Conservation (phyloP, 2,113 vertebrate genomes). For the Mormoops blainvillei region DNA sequence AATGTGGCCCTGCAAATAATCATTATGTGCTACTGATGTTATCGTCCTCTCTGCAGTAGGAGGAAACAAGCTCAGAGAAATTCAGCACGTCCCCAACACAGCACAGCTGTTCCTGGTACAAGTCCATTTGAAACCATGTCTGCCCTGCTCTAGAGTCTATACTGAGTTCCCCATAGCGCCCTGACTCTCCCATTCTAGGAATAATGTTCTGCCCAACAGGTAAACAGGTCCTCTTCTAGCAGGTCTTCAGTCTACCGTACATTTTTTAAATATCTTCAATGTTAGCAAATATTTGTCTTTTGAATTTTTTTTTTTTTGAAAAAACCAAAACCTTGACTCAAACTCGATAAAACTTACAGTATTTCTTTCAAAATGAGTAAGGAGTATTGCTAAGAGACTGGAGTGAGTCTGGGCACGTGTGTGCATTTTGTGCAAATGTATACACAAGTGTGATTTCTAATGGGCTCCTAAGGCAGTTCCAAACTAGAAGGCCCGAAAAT, state of each 20-base stretch:
- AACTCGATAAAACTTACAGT: neutral
- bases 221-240: neutral
- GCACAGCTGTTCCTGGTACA: neutral
- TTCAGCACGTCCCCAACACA: neutral
- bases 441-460: neutral
- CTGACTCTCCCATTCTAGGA: neutral
- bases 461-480: neutral
- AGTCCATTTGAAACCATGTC: neutral
- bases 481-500: neutral
- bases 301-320: neutral
- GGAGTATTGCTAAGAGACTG: neutral
- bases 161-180: neutral
- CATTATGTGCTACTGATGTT: neutral
- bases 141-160: neutral
- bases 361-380: neutral
- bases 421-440: neutral
- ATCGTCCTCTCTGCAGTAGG: neutral
- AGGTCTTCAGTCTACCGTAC: neutral
- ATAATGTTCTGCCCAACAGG: neutral
- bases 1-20: neutral
- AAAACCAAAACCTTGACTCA: neutral
- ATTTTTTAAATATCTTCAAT: neutral
- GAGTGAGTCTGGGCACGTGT: rapidly evolving
- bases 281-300: neutral
- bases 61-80: neutral